Percentiles rank a stretch among this genome's conserved stretches.
Evolutionary conservation across 1,140 invertebrate species (phyloP).

Genomic region (Ylistrum balloti): DNA sequence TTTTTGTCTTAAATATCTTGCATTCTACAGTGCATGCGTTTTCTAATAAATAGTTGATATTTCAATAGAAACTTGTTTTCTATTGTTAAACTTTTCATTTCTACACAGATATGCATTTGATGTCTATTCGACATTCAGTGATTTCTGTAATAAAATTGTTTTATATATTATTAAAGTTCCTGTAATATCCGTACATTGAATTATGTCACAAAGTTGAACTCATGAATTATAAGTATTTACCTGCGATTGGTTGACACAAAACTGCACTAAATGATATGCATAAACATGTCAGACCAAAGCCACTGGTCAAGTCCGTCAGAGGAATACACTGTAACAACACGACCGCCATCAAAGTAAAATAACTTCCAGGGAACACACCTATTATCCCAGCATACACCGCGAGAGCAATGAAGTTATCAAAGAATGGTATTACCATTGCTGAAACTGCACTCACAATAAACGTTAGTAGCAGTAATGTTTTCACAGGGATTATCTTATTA

Average conservation of each 20-base stretch:
- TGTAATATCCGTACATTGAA: no score
- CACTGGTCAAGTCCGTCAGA: background rate
- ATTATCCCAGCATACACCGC: constrained; percentile 41
- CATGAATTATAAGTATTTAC: no score
- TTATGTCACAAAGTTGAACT: no score
- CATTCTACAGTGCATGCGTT: no score
- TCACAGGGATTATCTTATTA: background rate
- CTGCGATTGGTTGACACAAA: background rate
- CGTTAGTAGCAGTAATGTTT: background rate
- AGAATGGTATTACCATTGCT: constrained; percentile 26
- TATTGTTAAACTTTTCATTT: no score
- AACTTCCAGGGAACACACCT: constrained; percentile 46
- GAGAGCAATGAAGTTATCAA: background rate
- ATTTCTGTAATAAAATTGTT: no score
- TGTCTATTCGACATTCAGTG: no score
- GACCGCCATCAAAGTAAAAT: constrained; percentile 44
- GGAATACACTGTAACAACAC: constrained; percentile 37
- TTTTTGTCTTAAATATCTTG: no score
- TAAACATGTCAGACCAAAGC: constrained; percentile 22
- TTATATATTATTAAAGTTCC: no score
- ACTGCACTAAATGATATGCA: background rate
- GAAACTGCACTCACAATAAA: constrained; percentile 41
- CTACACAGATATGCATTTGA: no score
- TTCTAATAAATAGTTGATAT: no score
- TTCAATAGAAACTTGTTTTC: no score